A percentile compares a stretch with the other conserved stretches of the same genome.
phyloP scores from a whole-genome alignment of 2,797 vertebrate species.

The Bryconaethiops microstoma region DNA sequence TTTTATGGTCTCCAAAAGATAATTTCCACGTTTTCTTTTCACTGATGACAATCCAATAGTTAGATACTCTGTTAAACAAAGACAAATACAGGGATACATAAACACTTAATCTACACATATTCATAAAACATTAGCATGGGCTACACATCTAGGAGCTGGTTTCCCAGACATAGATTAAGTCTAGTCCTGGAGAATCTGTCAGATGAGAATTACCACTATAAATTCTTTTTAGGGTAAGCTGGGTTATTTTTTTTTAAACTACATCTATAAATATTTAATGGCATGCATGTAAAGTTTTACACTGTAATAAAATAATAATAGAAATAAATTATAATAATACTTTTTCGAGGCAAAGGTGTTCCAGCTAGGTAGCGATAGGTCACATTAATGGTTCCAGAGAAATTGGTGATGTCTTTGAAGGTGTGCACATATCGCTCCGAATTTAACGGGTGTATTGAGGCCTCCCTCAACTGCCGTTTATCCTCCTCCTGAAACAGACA shows the following conservation, averaged over 20 bases:
- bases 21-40: constrained; percentile 93
- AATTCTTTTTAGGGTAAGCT: background rate
- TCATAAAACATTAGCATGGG: background rate
- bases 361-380: constrained; percentile 95
- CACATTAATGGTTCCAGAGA: constrained; percentile 95
- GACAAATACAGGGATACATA: background rate
- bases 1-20: constrained; percentile 96
- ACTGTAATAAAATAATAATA: background rate
- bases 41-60: constrained; percentile 95
- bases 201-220: too few species aligned
- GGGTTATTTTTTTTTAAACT: background rate
- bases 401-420: constrained; percentile 94
- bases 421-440: constrained; percentile 90
- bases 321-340: constrained; percentile 68
- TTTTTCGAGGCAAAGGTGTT: constrained; percentile 91
- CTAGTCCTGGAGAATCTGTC: too few species aligned
- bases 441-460: constrained; percentile 88
- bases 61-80: constrained; percentile 83
- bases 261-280: background rate
- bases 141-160: too few species aligned
- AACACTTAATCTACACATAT: constrained; percentile 3
- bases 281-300: background rate
- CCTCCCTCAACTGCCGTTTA: constrained; percentile 89
- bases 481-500: constrained; percentile 86
- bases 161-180: too few species aligned